phyloP scores from a whole-genome alignment of 2,888 invertebrate species.

The Amphipoea lucens region DNA sequence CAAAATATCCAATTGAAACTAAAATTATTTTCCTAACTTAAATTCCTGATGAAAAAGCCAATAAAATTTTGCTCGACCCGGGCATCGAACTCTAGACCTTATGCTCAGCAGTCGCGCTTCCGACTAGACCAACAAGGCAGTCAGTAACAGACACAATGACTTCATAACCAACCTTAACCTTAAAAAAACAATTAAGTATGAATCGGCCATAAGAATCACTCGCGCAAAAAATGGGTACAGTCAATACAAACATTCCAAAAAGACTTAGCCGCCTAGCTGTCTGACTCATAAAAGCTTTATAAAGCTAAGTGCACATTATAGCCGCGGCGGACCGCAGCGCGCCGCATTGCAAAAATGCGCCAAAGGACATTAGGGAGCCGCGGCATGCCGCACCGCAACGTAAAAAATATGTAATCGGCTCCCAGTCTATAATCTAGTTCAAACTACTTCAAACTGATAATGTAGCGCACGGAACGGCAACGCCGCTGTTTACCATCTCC shows the following conservation, averaged over 20 bases:
- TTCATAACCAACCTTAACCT: background rate
- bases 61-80: background rate
- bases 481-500: too few species aligned
- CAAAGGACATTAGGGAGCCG: background rate
- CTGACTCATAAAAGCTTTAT: conserved; percentile 21
- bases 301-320: background rate
- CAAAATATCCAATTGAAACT: background rate
- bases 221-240: conserved; percentile 1
- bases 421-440: too few species aligned
- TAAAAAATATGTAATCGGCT: background rate
- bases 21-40: too few species aligned
- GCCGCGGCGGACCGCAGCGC: background rate
- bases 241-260: conserved; percentile 22
- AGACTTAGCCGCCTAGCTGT: conserved; percentile 33
- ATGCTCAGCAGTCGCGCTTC: background rate
- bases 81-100: background rate
- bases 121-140: background rate
- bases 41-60: too few species aligned
- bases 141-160: background rate
- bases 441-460: too few species aligned
- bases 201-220: conserved; percentile 16
- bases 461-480: too few species aligned
- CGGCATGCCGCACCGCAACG: background rate
- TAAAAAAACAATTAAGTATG: conserved; percentile 8
- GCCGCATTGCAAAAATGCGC: background rate